phyloP scores from a whole-genome alignment of 2,797 vertebrate genomes.

The Cyprinodon diabolis region DNA sequence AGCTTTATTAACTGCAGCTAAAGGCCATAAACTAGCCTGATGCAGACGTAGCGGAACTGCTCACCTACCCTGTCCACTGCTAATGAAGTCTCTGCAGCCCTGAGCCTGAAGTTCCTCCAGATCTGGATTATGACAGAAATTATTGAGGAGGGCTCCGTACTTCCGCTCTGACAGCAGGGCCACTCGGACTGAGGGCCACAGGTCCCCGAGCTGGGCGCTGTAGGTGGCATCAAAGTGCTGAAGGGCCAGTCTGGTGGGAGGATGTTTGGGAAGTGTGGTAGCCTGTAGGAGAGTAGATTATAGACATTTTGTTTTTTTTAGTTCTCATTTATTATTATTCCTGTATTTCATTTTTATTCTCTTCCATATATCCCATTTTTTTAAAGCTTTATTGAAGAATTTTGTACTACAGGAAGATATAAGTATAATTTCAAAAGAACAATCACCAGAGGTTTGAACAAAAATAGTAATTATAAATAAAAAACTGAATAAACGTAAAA shows the following conservation, averaged over 20 bases:
- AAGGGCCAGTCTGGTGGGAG: conserved; percentile 80
- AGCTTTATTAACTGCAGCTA: background rate
- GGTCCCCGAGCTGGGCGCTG: conserved; percentile 78
- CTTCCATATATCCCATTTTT: too few species aligned
- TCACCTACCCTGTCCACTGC: conserved; percentile 31
- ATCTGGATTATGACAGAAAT: conserved; percentile 67
- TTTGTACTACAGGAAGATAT: too few species aligned
- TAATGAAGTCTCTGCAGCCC: conserved; percentile 85
- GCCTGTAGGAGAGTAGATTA: conserved; percentile 74
- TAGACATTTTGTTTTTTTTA: background rate
- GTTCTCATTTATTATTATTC: too few species aligned
- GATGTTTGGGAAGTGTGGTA: conserved; percentile 76
- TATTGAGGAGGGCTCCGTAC: conserved; percentile 92
- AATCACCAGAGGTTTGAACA: too few species aligned
- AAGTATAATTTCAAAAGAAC: too few species aligned
- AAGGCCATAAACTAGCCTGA: background rate
- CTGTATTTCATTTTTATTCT: too few species aligned
- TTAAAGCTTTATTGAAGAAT: too few species aligned
- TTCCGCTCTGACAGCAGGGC: conserved; percentile 89
- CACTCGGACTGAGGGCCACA: conserved; percentile 88
- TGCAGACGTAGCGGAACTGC: background rate
- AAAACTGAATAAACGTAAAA: too few species aligned
- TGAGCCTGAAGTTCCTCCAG: conserved; percentile 73
- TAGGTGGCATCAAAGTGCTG: conserved; percentile 88
- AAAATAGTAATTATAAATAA: too few species aligned